phyloP scores from a whole-genome alignment of 2,888 invertebrate species.

The Drosophila incognita region DNA sequence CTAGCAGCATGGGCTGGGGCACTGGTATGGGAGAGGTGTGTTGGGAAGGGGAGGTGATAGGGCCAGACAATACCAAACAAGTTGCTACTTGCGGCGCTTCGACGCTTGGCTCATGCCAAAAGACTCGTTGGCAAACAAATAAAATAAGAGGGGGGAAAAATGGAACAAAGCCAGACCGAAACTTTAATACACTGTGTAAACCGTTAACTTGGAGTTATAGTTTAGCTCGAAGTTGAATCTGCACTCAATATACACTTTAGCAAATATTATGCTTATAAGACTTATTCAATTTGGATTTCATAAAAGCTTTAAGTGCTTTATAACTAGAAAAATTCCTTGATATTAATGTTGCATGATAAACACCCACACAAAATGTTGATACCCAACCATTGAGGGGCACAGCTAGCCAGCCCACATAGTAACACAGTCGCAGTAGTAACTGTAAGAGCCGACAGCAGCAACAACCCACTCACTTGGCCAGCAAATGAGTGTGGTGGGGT shows the following conservation, averaged over 20 bases:
- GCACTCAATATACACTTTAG: neutral
- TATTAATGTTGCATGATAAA: neutral
- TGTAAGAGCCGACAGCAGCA: constrained; percentile 4
- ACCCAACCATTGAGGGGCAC: neutral
- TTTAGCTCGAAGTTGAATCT: neutral
- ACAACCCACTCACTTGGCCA: constrained; percentile 42
- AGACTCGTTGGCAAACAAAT: constrained; percentile 28
- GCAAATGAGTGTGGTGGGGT: neutral
- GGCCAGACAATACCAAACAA: constrained; percentile 20
- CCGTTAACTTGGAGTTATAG: neutral
- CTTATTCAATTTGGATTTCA: neutral
- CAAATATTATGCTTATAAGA: neutral
- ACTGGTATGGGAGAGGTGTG: neutral
- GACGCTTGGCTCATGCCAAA: constrained; percentile 70
- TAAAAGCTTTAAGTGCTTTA: neutral
- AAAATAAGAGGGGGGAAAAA: constrained; percentile 7
- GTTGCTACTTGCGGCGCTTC: constrained; percentile 71
- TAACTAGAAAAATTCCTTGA: neutral
- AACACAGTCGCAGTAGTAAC: constrained; percentile 18
- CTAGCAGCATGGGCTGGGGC: neutral
- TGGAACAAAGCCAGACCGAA: neutral
- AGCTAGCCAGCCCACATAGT: constrained; percentile 10
- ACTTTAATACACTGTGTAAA: constrained; percentile 19
- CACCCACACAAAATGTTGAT: neutral
- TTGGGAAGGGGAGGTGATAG: neutral